Conservation (phyloP, 1,140 invertebrate species). For the Pristionchus pacificus region DNA sequence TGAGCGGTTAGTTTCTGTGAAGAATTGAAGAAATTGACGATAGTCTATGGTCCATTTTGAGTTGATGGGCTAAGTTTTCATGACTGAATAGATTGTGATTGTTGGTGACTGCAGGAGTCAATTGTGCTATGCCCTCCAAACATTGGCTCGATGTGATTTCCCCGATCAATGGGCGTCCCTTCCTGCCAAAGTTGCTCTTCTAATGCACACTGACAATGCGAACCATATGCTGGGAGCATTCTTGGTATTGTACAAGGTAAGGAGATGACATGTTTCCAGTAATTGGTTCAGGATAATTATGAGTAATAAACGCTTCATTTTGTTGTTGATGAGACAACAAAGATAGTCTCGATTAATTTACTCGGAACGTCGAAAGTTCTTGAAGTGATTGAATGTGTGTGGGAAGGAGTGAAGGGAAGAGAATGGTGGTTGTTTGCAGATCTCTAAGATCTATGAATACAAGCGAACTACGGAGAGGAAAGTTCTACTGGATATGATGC, state of each 20-base stretch:
- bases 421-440: not conserved
- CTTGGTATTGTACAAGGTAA: not conserved
- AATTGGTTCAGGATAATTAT: not conserved
- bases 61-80: too few species aligned
- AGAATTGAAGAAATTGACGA: too few species aligned
- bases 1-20: too few species aligned
- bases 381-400: too few species aligned
- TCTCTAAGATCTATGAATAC: not conserved
- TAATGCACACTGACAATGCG: not conserved
- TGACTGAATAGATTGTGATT: too few species aligned
- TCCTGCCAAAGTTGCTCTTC: slow-evolving; percentile 42
- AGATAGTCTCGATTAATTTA: too few species aligned
- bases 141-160: too few species aligned
- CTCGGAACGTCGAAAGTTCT: too few species aligned
- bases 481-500: not conserved
- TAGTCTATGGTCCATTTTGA: too few species aligned
- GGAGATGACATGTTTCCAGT: not conserved
- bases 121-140: too few species aligned
- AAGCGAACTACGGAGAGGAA: not conserved
- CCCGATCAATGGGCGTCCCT: slow-evolving; percentile 81
- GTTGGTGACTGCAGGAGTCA: too few species aligned
- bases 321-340: too few species aligned
- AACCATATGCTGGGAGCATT: not conserved
- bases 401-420: not conserved
- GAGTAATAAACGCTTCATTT: not conserved